Conservation (phyloP, 2,797 vertebrate species). For the Scleropages formosus region DNA sequence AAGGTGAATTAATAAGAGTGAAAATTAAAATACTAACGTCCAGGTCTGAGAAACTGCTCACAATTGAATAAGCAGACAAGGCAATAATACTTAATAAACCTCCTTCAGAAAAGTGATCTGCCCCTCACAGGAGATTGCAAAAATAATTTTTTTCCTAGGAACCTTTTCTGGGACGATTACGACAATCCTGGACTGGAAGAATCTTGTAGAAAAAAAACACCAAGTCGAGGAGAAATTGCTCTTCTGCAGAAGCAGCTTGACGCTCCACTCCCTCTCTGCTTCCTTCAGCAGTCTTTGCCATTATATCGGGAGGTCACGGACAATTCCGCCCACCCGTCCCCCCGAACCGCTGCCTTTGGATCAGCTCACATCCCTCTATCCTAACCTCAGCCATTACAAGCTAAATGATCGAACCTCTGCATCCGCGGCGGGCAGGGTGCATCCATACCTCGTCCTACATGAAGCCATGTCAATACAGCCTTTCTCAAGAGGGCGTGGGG, state of each 20-base stretch:
- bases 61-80: no score
- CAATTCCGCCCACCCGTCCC: not conserved
- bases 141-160: not conserved
- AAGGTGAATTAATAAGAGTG: no score
- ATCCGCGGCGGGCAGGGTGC: no score
- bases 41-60: no score
- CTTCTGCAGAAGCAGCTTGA: not conserved
- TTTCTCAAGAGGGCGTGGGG: no score
- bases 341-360: no score
- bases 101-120: no score
- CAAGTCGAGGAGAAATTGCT: not conserved
- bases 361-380: not conserved
- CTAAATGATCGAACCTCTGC: not conserved
- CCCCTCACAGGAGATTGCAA: conserved; percentile 6
- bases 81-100: no score
- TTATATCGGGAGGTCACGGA: not conserved
- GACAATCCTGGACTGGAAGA: not conserved
- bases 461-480: no score
- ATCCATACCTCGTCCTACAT: no score
- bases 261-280: not conserved
- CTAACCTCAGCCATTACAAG: not conserved
- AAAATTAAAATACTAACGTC: no score
- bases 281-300: not conserved
- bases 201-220: not conserved
- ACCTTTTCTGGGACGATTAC: not conserved